Evolutionary conservation across 2,797 vertebrate genomes (phyloP).

Genomic region (Dipus sagitta): DNA sequence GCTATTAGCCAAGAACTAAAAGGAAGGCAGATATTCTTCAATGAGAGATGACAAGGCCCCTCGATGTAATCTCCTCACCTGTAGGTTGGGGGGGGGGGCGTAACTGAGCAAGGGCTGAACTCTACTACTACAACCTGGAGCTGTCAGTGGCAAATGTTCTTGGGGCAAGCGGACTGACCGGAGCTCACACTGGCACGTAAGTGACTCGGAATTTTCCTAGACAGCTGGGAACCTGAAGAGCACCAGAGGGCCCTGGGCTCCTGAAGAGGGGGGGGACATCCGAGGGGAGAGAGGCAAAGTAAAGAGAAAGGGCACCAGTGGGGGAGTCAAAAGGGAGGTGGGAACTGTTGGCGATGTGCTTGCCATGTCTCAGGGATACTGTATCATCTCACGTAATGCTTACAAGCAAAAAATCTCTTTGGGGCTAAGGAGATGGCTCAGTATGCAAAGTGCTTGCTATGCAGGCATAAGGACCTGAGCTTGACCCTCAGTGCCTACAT

Average conservation of each 20-base stretch:
- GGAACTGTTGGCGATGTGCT: neutral
- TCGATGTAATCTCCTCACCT: neutral
- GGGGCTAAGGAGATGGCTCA: too few relatives aligned
- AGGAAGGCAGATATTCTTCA: neutral
- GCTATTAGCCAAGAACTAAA: neutral
- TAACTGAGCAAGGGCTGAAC: neutral
- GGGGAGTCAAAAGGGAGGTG: neutral
- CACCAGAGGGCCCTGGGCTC: neutral
- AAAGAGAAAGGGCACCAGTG: neutral
- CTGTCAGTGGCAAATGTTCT: neutral
- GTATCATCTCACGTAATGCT: neutral
- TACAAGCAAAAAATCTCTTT: neutral
- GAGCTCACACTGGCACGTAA: neutral
- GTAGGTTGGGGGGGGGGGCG: neutral
- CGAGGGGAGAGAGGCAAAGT: neutral
- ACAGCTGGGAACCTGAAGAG: neutral
- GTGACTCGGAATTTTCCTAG: conserved; percentile 3
- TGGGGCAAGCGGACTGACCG: neutral
- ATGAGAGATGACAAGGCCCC: neutral
- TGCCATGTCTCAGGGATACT: neutral
- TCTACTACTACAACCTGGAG: neutral
- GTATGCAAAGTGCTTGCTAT: too few relatives aligned
- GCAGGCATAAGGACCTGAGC: too few relatives aligned
- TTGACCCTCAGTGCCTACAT: too few relatives aligned
- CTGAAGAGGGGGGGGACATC: neutral